Conservation (phyloP, 2,888 invertebrate species). For the Cephus rjabovi region DNA sequence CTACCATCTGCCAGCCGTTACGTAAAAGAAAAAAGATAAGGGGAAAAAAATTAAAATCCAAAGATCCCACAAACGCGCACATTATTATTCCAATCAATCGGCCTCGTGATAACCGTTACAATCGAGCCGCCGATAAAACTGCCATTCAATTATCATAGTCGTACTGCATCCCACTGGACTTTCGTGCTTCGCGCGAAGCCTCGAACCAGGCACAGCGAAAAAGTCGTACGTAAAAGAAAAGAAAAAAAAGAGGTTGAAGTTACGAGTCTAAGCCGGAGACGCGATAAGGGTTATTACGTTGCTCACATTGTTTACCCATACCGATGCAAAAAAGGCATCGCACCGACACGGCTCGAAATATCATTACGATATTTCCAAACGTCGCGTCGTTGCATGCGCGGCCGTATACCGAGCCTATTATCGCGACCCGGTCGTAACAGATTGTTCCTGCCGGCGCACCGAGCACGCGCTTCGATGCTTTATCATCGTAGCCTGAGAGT, state of each 20-base stretch:
- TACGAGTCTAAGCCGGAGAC: not conserved
- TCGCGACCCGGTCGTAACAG: not conserved
- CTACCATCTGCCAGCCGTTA: not conserved
- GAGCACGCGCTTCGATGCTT: not conserved
- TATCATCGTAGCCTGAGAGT: not conserved
- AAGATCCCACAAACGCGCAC: not conserved
- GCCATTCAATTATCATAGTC: not conserved
- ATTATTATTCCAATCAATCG: not conserved
- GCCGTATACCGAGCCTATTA: not conserved
- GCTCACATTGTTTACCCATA: not conserved
- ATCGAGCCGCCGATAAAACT: not conserved
- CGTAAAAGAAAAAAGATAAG: not conserved
- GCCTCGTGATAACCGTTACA: not conserved
- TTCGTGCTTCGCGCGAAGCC: not conserved
- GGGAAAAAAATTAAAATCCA: too few species aligned
- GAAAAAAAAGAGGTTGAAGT: not conserved
- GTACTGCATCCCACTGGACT: not conserved
- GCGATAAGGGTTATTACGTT: not conserved
- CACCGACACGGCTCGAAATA: not conserved
- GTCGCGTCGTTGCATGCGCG: not conserved
- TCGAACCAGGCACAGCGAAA: not conserved
- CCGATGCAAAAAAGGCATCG: not conserved
- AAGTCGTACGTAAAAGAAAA: not conserved
- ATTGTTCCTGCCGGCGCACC: not conserved
- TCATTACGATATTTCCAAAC: not conserved